Evolutionary conservation across 2,888 invertebrate genomes (phyloP), one percentile per base, ranked within the genome.

Genomic region (Mactromeris polynyma): DNA sequence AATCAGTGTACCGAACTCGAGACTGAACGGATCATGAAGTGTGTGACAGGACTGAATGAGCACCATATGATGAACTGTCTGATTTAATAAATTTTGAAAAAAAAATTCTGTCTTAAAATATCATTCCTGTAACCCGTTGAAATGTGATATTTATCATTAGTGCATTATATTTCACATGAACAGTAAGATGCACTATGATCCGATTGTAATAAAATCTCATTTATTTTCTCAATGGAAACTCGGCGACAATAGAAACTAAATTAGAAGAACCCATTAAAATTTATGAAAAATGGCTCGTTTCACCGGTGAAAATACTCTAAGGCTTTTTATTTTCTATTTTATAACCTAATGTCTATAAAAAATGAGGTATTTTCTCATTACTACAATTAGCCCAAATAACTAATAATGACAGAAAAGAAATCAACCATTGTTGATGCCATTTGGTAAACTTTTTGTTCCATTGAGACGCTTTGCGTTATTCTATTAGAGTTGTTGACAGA

Each of bases 351-450:
- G 31, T 33, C 73, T 73, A 36, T 73, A 73, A 73, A 33, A 73
- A 19, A 69, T 69, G 73, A 73, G 69, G 6, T 46, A 42, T 83
- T 73, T 73, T 69, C 83, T 73, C 73, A 31, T 64, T 11, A 58
- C 17, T 11, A 46, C 42, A 83, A 83, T 69, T 73, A 73, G 83
- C 31, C 83, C 83, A 83, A 83, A 83, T 83, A 83, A 40, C 83
- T 73, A 38, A 42, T 83, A 36, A 73, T 46, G 42, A 73, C 46
- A 83, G 46, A 83, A 31, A 69, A 73, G 73, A 58, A 46, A 83
- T 73, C 64, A 58, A 26, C 46, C 21, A 73, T 73, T 83, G 73
- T 83, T 31, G 73, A 73, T 9, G 42, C 54, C 64, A 36, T 83
- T 46, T 83, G 19, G 69, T 42, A 9, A 69, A 73, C 73, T 73